Conservation (phyloP, 2,888 invertebrate genomes). For the Vesta saturnalis region DNA sequence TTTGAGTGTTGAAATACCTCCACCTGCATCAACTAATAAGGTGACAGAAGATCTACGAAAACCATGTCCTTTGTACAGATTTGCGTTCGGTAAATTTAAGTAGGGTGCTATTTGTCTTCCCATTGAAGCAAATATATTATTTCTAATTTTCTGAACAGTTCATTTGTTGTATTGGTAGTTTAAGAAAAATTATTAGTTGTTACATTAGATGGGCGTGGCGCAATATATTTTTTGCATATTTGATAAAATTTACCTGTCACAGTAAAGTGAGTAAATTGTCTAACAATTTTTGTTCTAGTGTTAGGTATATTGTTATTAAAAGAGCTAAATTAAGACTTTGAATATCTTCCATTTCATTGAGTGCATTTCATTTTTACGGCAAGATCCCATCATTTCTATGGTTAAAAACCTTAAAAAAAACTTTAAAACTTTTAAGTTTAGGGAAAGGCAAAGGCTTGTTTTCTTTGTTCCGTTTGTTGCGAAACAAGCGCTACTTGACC, state of each 20-base stretch:
- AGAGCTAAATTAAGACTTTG: not conserved
- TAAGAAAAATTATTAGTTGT: conserved; percentile 25
- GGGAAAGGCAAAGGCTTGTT: no score
- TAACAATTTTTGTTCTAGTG: conserved; percentile 28
- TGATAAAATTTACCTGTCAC: conserved; percentile 32
- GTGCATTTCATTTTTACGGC: not conserved
- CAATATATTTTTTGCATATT: conserved; percentile 36
- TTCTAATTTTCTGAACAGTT: conserved; percentile 25
- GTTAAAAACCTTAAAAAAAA: no score
- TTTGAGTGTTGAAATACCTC: conserved; percentile 26
- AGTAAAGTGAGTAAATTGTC: conserved; percentile 38
- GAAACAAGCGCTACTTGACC: no score
- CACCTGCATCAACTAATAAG: conserved; percentile 57
- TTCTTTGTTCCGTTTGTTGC: no score
- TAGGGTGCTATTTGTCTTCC: conserved; percentile 29
- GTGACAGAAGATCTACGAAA: no score
- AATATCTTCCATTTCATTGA: not conserved
- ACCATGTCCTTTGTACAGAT: conserved; percentile 32
- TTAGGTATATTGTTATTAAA: not conserved
- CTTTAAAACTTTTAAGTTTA: no score
- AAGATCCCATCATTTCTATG: no score
- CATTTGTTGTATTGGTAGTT: conserved; percentile 30
- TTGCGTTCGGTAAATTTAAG: conserved; percentile 21
- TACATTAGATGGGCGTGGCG: conserved; percentile 30
- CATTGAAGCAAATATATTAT: conserved; percentile 27